Evolutionary conservation across 2,113 vertebrate genomes (phyloP).

Genomic region (Rhynchopsitta pachyrhyncha): DNA sequence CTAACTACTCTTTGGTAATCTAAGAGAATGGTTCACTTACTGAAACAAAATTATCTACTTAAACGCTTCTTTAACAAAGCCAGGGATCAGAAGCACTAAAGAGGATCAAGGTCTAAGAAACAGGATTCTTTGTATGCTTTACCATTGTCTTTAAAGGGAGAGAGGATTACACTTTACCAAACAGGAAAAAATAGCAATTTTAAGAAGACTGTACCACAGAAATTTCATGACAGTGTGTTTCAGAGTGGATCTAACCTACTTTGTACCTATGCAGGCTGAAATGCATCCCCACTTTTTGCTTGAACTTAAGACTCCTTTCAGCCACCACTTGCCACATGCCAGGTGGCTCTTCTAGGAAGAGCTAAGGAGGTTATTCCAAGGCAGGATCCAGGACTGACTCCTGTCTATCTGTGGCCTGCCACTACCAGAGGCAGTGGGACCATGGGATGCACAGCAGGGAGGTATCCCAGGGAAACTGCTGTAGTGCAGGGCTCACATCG

Average conservation of each 20-base stretch:
- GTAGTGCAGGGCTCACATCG: accelerated
- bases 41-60: neutral
- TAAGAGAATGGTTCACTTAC: neutral
- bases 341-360: neutral
- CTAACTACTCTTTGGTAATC: neutral
- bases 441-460: neutral
- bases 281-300: neutral
- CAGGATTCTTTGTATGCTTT: neutral
- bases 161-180: neutral
- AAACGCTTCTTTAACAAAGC: neutral
- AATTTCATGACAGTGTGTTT: neutral
- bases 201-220: neutral
- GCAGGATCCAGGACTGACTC: neutral
- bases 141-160: neutral
- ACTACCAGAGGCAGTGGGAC: neutral
- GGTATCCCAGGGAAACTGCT: neutral
- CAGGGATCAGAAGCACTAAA: neutral
- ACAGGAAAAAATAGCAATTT: neutral
- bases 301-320: neutral
- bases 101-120: neutral
- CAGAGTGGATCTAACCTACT: neutral
- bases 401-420: neutral
- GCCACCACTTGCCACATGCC: too few relatives aligned
- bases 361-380: neutral
- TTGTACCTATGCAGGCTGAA: neutral